These are phyloP conservation scores for Geophilus truncorum DNA, from an alignment of 2,888 invertebrate genomes.

Conservation along the genomic window DNA sequence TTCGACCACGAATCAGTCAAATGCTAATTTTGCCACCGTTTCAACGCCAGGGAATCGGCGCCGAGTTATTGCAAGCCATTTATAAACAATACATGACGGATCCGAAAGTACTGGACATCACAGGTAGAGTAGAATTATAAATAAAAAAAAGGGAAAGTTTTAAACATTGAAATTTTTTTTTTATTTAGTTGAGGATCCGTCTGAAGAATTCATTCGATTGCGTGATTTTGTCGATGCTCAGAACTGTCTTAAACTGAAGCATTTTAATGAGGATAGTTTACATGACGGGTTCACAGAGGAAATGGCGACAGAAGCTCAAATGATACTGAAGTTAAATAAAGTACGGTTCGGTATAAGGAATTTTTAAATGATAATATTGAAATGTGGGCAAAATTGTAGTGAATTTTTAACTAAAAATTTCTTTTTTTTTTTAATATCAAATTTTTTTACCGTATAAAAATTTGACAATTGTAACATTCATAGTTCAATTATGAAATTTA, in stretches of 20 bases:
- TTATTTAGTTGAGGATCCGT: constrained; percentile 86
- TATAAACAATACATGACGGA: constrained; percentile 56
- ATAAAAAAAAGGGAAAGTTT: no score
- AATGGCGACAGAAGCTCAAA: constrained; percentile 70
- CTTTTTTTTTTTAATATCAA: no score
- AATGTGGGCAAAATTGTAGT: no score
- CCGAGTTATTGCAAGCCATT: constrained; percentile 63
- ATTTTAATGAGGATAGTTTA: constrained; percentile 62
- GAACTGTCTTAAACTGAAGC: constrained; percentile 64
- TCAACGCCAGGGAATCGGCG: constrained; percentile 77
- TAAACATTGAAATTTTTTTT: constrained; percentile 35
- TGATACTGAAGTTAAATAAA: constrained; percentile 62
- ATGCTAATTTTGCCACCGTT: constrained; percentile 88
- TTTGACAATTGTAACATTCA: no score
- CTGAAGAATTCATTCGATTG: constrained; percentile 78
- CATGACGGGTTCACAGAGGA: constrained; percentile 66
- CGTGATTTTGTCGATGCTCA: constrained; percentile 82
- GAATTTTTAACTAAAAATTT: no score
- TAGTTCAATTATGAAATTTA: not conserved
- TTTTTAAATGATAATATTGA: no score
- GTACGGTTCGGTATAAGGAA: no score
- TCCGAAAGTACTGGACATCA: constrained; percentile 61
- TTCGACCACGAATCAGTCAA: constrained; percentile 86
- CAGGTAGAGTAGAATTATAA: constrained; percentile 54
- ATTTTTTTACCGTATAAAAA: no score